A percentile compares a stretch with the other conserved stretches of the same genome.
Conservation (phyloP, 2,888 invertebrate genomes). For the Hedychridium roseum region DNA sequence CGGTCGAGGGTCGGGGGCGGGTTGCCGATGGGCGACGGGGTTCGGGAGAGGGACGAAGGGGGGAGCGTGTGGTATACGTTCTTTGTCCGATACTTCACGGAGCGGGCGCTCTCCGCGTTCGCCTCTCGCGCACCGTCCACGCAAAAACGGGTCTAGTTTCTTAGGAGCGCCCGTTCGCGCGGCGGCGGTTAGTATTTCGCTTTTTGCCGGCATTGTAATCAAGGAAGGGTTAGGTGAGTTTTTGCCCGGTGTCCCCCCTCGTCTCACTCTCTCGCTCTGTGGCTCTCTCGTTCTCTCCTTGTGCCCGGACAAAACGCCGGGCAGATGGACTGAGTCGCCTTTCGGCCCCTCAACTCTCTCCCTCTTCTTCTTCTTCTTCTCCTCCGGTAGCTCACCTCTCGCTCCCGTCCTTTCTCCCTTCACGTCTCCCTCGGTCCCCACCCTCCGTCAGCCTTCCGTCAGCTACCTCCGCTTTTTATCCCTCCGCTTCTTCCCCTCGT, state of each 20-base stretch:
- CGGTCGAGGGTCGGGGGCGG: conserved; percentile 10
- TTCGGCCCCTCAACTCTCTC: conserved; percentile 26
- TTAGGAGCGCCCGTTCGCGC: conserved; percentile 59
- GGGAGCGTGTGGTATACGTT: conserved; percentile 33
- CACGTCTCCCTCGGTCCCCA: conserved; percentile 7
- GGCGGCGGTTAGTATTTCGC: conserved; percentile 65
- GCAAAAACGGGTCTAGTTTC: conserved; percentile 64
- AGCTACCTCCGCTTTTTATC: conserved; percentile 27
- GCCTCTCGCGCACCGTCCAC: conserved; percentile 25
- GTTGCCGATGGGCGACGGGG: conserved; percentile 33
- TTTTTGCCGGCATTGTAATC: conserved; percentile 64
- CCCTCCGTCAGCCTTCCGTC: conserved; percentile 16
- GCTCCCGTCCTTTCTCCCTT: conserved; percentile 20
- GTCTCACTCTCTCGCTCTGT: conserved; percentile 17
- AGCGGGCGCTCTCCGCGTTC: conserved; percentile 47
- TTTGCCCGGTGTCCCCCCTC: conserved; percentile 52
- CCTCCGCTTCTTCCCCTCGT: conserved; percentile 12
- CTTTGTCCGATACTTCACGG: conserved; percentile 58
- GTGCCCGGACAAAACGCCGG: conserved; percentile 57
- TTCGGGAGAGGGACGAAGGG: conserved; percentile 3
- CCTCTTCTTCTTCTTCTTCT: conserved; percentile 17
- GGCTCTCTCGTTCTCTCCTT: conserved; percentile 28
- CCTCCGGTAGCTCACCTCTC: conserved; percentile 24
- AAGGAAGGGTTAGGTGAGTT: conserved; percentile 65
- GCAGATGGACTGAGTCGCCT: conserved; percentile 63